These are phyloP conservation scores for Tachina lurida DNA, from an alignment of 2,888 invertebrate genomes.

Conservation along the genomic window DNA sequence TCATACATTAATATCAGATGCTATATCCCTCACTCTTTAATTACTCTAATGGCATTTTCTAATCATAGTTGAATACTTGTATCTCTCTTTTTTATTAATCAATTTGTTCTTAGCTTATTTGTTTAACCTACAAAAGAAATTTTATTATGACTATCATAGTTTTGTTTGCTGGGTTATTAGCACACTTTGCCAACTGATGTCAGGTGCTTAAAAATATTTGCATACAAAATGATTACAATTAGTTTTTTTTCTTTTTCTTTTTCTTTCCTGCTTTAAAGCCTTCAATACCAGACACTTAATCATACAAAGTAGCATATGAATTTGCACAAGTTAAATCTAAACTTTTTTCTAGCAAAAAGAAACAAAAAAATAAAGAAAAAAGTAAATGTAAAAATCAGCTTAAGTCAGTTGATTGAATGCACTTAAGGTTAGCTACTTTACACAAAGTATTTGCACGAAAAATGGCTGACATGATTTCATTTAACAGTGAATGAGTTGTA, in stretches of 20 bases:
- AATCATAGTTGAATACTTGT: no score
- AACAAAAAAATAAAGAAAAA: neutral
- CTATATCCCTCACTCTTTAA: no score
- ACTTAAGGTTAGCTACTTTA: neutral
- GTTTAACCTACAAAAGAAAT: no score
- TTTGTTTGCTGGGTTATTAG: conserved; percentile 11
- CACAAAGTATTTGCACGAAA: neutral
- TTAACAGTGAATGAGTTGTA: no score
- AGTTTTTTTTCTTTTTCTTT: neutral
- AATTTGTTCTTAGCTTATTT: no score
- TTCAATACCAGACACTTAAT: conserved; percentile 16
- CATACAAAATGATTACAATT: conserved; percentile 56
- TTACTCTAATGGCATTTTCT: no score
- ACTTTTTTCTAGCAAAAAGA: neutral
- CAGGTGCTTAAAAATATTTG: conserved; percentile 50
- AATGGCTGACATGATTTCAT: neutral
- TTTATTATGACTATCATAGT: no score
- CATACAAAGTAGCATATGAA: neutral
- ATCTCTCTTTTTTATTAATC: no score
- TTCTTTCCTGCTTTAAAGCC: neutral
- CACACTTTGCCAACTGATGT: conserved; percentile 7
- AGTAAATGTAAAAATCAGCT: neutral
- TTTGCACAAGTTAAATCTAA: neutral
- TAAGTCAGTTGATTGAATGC: conserved; percentile 8
- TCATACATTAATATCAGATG: no score